Evolutionary conservation across 2,888 invertebrate species (phyloP).

Genomic region (Deroplatys truncata): DNA sequence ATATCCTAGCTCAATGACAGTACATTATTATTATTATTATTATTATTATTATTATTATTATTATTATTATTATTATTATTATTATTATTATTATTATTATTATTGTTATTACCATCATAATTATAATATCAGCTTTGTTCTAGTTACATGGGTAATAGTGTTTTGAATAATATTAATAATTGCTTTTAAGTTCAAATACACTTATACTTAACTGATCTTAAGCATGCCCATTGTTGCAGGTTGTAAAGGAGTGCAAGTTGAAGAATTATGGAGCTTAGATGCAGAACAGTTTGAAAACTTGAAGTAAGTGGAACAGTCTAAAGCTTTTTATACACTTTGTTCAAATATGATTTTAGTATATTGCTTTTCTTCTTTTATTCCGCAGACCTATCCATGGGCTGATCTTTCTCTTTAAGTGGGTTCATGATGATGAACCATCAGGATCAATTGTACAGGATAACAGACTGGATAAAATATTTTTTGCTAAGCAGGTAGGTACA

Average conservation of each 20-base stretch:
- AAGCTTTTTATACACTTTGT: background rate
- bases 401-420: conserved; percentile 95
- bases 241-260: conserved; percentile 91
- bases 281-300: conserved; percentile 81
- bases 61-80: too few species aligned
- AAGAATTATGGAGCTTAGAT: conserved; percentile 95
- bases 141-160: too few species aligned
- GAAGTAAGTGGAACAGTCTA: conserved; percentile 56
- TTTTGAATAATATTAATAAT: too few species aligned
- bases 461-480: conserved; percentile 87
- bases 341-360: background rate
- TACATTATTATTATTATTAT: too few species aligned
- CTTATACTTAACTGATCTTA: too few species aligned
- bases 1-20: too few species aligned
- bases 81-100: too few species aligned
- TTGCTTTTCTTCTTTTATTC: background rate
- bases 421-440: conserved; percentile 73
- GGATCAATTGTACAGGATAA: conserved; percentile 78
- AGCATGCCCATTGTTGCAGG: conserved; percentile 53
- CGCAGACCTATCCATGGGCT: conserved; percentile 93
- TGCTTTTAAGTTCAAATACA: too few species aligned
- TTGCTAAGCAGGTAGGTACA: conserved; percentile 84
- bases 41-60: too few species aligned
- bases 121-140: too few species aligned
- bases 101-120: too few species aligned